Base-by-base conservation (phyloP, 2,888 invertebrate species). In the Trilocha varians region DNA sequence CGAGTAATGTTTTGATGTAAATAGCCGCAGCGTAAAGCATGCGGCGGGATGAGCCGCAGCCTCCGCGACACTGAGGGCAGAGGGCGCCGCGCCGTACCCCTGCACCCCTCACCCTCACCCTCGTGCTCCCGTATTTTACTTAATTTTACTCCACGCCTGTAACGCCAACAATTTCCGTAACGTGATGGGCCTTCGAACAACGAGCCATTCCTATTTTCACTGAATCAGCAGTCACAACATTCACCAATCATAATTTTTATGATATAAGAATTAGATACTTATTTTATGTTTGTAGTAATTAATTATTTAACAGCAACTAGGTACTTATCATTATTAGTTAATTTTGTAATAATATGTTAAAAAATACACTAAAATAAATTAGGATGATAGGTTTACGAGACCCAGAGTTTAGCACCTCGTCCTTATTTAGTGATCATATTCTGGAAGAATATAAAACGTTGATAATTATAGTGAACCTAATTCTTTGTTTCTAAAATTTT, bases 61-160 rank as follows among this genome's bases (percentile, higher is more conserved):
- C 82, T 86, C 85, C 84, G 79, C 77, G 76, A 74, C 69, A 86
- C 86, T 86, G 83, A 78, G 69, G 70, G 68, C 59, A 50, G 39
- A 41, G 42, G 50, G 46, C 56, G 52, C 61, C 57, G 47, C 57
- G 47, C 59, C 54, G 53, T 53, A 38, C 53, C 50, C 53, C 53
- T 42, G 41, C 54, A 52, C 57, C 55, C 56, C 59, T 53, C 50
- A 43, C 55, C 49, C 59, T 58, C 59, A 47, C 54, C 55, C 68
- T 50, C 64, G 62, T 72, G 69, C 68, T 59, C 60, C 49, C 63
- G 63, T 72, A 74, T 79, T 78, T 76, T 72, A 69, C 73, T 74
- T 74, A 66, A 76, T 74, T 80, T 72, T 70, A 68, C 72, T 74
- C 64, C 63, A 66, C 59, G 71, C 63, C 64, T 68, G 68, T 69